Conservation (phyloP, 2,113 vertebrate genomes). For the Lampris incognitus region DNA sequence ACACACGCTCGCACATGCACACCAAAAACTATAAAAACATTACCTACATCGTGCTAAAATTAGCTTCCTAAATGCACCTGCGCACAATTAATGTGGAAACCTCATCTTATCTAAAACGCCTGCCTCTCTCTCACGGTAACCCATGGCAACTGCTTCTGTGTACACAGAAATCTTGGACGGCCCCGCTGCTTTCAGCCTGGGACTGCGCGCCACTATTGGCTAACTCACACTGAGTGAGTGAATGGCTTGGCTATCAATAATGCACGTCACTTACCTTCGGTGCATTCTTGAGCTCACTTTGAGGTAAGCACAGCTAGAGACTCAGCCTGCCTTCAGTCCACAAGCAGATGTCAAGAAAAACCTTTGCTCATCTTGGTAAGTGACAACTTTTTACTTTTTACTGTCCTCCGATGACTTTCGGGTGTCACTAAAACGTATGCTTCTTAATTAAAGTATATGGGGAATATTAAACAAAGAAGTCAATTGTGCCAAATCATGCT, state of each 20-base stretch:
- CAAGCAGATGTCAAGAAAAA: constrained; percentile 5
- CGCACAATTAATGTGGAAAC: constrained; percentile 52
- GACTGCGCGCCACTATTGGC: constrained; percentile 65
- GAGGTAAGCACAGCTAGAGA: constrained; percentile 68
- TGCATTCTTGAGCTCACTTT: constrained; percentile 70
- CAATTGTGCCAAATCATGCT: not conserved
- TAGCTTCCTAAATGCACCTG: constrained; percentile 48
- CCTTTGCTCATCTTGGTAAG: constrained; percentile 51
- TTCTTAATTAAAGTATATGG: not conserved
- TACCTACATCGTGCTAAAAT: not conserved
- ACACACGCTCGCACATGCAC: not conserved
- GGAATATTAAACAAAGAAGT: too few relatives aligned
- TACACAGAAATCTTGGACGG: constrained; percentile 78
- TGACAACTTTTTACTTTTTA: not conserved
- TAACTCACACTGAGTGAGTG: constrained; percentile 44
- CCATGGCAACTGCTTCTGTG: constrained; percentile 78
- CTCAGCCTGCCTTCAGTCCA: constrained; percentile 8
- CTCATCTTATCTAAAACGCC: constrained; percentile 28
- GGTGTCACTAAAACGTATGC: not conserved
- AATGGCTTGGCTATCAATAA: constrained; percentile 79
- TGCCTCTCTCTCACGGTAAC: constrained; percentile 47
- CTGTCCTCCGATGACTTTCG: not conserved
- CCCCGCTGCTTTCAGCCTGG: constrained; percentile 47
- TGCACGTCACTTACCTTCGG: constrained; percentile 74
- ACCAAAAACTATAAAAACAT: constrained; percentile 7